Evolutionary conservation across 2,113 vertebrate genomes (phyloP), one percentile per base, ranked within the genome.

Genomic region (Mormyrus lacerda): DNA sequence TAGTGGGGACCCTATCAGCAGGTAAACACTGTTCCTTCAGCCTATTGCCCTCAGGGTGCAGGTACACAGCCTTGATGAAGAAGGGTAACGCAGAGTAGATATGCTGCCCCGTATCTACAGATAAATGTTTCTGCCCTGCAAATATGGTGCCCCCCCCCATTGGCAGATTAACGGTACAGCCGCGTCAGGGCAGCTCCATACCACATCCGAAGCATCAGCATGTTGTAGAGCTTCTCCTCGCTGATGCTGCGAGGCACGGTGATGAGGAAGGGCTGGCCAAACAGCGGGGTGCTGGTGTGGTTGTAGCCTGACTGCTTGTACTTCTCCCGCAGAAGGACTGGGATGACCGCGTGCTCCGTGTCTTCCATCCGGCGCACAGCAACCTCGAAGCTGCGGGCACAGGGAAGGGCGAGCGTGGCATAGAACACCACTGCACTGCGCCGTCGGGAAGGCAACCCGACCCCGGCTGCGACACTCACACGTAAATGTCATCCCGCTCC

Each of bases 401-500:
- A 65, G 0, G 35, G 39, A 0, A 48, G 21, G n/a, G 11, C 84
- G 15, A 0, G 42, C 5, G 13, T 53, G 35, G 31, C 13, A 19
- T n/a, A 2, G 24, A 88, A 31, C 42, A 48, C 6, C 55, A n/a
- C 55, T 1, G 11, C 7, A 35, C 24, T 0, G 61, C 13, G 4
- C 48, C 2, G 85, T 4, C n/a, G 10, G 3, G 9, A 44, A 47
- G 24, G 39, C 3, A 65, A 35, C 19, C 85, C 2, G 3, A 19
- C 4, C 19, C 87, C 44, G 10, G 58, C 9, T 4, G 17, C 17
- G 21, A 87, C 82, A 97, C 98, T 99, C 96, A 99, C 98, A 99
- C 97, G 51, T 98, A 99, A 94, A 99, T 99, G 93, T 99, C 97
- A 91, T 99, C 98, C 89, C 98, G 95, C 91, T 99, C 98, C 97